These are phyloP conservation scores for Stenurella melanura DNA, from an alignment of 2,888 invertebrate genomes.

Conservation along the genomic window DNA sequence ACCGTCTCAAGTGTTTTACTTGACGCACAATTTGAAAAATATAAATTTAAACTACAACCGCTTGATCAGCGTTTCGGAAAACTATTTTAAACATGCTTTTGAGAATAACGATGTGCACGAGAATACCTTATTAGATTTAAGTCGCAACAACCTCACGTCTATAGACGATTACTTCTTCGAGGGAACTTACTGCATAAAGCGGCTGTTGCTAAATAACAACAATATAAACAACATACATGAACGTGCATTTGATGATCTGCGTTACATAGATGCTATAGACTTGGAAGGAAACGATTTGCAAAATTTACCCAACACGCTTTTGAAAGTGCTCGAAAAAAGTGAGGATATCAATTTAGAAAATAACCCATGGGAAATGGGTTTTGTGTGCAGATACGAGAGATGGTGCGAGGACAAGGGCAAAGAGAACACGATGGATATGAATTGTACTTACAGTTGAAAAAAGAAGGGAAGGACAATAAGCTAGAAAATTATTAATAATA, in stretches of 20 bases:
- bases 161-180: constrained; percentile 53
- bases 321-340: constrained; percentile 37
- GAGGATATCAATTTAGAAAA: constrained; percentile 40
- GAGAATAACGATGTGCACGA: constrained; percentile 30
- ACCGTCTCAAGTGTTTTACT: constrained; percentile 52
- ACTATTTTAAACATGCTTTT: constrained; percentile 56
- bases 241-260: constrained; percentile 51
- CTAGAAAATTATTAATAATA: too few relatives aligned
- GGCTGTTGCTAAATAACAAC: constrained; percentile 54
- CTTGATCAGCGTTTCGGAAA: constrained; percentile 42
- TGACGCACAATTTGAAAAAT: constrained; percentile 53
- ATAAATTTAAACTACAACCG: constrained; percentile 58
- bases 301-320: constrained; percentile 37
- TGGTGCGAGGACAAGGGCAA: constrained; percentile 43
- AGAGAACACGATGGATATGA: constrained; percentile 42
- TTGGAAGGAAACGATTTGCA: constrained; percentile 53
- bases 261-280: constrained; percentile 46
- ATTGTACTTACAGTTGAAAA: constrained; percentile 34
- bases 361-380: constrained; percentile 48
- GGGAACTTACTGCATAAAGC: constrained; percentile 49
- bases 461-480: background rate
- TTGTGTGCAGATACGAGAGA: constrained; percentile 46
- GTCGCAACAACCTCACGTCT: constrained; percentile 55
- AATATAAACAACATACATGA: constrained; percentile 49
- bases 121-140: constrained; percentile 54